phyloP scores from a whole-genome alignment of 2,888 invertebrate species.

The Aleiodes testaceus region DNA sequence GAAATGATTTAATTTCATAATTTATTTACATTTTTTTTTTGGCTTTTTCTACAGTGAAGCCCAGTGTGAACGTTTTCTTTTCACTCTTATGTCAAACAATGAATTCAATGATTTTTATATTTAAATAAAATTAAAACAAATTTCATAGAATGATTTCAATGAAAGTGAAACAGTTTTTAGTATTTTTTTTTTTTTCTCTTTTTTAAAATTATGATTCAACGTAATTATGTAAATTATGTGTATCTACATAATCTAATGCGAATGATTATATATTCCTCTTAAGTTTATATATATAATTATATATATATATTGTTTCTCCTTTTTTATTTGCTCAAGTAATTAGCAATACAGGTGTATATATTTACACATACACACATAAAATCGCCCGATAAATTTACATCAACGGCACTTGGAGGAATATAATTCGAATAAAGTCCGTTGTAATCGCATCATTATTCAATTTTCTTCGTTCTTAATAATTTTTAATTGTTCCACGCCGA shows the following conservation, averaged over 20 bases:
- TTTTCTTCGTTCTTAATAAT: neutral
- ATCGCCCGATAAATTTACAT: slow-evolving; percentile 18
- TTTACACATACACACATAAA: slow-evolving; percentile 19
- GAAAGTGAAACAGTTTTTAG: slow-evolving; percentile 32
- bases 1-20: neutral
- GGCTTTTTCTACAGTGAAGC: slow-evolving; percentile 19
- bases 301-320: neutral
- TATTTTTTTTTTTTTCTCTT: slow-evolving; percentile 22
- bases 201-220: slow-evolving; percentile 21
- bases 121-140: slow-evolving; percentile 15
- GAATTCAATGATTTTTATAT: slow-evolving; percentile 30
- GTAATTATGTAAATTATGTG: slow-evolving; percentile 45
- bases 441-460: slow-evolving; percentile 10
- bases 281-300: too few relatives aligned
- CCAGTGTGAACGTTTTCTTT: neutral
- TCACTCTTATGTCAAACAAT: slow-evolving; percentile 21
- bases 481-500: neutral
- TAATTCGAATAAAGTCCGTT: slow-evolving; percentile 13
- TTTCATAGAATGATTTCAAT: slow-evolving; percentile 16
- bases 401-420: slow-evolving; percentile 25
- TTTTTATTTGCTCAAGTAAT: slow-evolving; percentile 17
- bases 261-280: too few relatives aligned
- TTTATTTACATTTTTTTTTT: slow-evolving; percentile 26
- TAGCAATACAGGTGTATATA: slow-evolving; percentile 30
- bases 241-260: slow-evolving; percentile 45